A percentile compares a stretch with the other conserved stretches of the same genome.
Conservation (phyloP, 2,113 vertebrate species). For the Silurus asotus region DNA sequence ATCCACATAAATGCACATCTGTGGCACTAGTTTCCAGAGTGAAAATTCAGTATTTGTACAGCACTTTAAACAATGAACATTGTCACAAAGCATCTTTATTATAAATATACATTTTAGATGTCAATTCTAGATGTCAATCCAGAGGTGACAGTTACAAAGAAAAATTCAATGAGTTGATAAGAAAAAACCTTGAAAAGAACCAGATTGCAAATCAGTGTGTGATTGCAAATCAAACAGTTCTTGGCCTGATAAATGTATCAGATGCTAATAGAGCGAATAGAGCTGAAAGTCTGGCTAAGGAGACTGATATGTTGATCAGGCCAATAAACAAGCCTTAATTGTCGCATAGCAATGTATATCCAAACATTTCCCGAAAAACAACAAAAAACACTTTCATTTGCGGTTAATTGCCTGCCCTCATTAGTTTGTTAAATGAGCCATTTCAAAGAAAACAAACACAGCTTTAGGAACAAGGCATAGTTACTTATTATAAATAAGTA, state of each 20-base stretch:
- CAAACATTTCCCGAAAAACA: not conserved
- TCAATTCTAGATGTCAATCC: too few species aligned
- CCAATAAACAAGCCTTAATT: not conserved
- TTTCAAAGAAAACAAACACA: not conserved
- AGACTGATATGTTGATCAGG: not conserved
- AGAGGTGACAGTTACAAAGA: too few species aligned
- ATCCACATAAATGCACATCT: not conserved
- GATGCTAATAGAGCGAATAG: not conserved
- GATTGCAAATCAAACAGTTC: not conserved
- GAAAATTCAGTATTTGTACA: not conserved
- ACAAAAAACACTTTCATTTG: not conserved
- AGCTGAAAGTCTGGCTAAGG: not conserved
- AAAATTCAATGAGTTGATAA: too few species aligned
- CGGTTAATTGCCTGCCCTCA: not conserved
- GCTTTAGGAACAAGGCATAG: not conserved
- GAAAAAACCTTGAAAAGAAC: too few species aligned
- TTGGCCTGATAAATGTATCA: not conserved
- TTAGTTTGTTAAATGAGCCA: constrained; percentile 3
- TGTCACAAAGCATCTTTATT: too few species aligned
- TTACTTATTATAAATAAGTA: not conserved
- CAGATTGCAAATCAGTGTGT: too few species aligned
- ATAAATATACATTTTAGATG: too few species aligned
- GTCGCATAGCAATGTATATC: not conserved
- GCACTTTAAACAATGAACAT: not conserved
- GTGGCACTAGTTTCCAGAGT: not conserved